Evolutionary conservation across 92 coral and sea anemone species (phyloP).

Genomic region (Micromussa lordhowensis): DNA sequence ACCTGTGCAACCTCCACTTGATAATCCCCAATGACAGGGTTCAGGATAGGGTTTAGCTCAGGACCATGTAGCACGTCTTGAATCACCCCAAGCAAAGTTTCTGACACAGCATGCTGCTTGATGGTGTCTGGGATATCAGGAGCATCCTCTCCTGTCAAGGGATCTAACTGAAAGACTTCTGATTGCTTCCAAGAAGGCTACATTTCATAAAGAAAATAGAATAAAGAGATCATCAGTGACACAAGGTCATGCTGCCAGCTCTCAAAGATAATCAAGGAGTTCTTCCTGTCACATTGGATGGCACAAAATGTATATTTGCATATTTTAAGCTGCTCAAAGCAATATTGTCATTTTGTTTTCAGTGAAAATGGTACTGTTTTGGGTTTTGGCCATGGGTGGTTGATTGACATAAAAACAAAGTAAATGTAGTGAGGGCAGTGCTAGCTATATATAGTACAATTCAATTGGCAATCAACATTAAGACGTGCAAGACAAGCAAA

Average conservation of each 20-base stretch:
- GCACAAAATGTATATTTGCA: no score
- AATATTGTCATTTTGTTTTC: no score
- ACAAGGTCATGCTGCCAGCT: neutral
- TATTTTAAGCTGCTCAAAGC: no score
- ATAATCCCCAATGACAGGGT: slow-evolving; percentile 36
- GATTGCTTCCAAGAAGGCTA: slow-evolving; percentile 25
- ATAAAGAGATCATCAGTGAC: neutral
- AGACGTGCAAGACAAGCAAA: no score
- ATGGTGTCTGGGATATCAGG: slow-evolving; percentile 37
- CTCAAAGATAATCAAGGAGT: no score
- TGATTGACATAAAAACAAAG: no score
- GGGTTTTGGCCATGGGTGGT: no score
- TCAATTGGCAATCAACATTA: no score
- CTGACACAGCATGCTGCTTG: slow-evolving; percentile 62
- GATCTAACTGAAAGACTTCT: slow-evolving; percentile 70
- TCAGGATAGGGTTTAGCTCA: slow-evolving; percentile 59
- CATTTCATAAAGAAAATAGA: neutral
- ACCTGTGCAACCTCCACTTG: slow-evolving; percentile 79
- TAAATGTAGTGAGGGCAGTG: no score
- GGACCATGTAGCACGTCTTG: slow-evolving; percentile 57
- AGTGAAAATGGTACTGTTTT: no score
- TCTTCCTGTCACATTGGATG: no score
- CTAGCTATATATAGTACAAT: no score
- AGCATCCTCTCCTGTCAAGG: slow-evolving; percentile 54
- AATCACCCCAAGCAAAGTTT: slow-evolving; percentile 68